Evolutionary conservation across 2,797 vertebrate species (phyloP).

Genomic region (Paedocypris micromegethes): DNA sequence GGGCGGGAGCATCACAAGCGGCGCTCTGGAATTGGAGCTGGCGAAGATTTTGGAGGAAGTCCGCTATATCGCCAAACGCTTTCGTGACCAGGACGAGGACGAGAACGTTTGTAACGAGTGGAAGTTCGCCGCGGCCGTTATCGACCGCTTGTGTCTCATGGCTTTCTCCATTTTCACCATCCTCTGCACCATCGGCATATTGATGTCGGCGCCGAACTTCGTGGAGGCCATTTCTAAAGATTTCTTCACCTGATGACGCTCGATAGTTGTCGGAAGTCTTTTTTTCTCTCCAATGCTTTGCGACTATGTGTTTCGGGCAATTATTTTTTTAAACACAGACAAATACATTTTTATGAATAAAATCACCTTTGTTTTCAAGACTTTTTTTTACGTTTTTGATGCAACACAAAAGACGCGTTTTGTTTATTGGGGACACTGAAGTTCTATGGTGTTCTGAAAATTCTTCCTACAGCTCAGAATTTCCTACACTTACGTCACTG

Average conservation of each 20-base stretch:
- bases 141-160: conserved; percentile 92
- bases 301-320: not conserved
- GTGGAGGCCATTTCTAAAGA: conserved; percentile 89
- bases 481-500: too few relatives aligned
- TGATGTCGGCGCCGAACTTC: conserved; percentile 93
- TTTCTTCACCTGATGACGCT: conserved; percentile 55
- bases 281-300: not conserved
- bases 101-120: conserved; percentile 82
- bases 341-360: too few relatives aligned
- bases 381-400: too few relatives aligned
- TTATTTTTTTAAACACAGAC: too few relatives aligned
- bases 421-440: too few relatives aligned
- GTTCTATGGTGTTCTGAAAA: too few relatives aligned
- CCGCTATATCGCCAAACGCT: conserved; percentile 76
- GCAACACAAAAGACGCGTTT: too few relatives aligned
- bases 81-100: conserved; percentile 81
- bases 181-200: conserved; percentile 89
- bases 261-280: not conserved
- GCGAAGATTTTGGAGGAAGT: conserved; percentile 81
- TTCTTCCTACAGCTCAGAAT: too few relatives aligned
- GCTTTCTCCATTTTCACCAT: conserved; percentile 89
- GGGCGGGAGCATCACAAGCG: not conserved
- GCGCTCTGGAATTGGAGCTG: conserved; percentile 57
- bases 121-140: conserved; percentile 92
- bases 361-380: too few relatives aligned